Conservation (phyloP, 1,140 invertebrate genomes). For the Listronotus bonariensis region DNA sequence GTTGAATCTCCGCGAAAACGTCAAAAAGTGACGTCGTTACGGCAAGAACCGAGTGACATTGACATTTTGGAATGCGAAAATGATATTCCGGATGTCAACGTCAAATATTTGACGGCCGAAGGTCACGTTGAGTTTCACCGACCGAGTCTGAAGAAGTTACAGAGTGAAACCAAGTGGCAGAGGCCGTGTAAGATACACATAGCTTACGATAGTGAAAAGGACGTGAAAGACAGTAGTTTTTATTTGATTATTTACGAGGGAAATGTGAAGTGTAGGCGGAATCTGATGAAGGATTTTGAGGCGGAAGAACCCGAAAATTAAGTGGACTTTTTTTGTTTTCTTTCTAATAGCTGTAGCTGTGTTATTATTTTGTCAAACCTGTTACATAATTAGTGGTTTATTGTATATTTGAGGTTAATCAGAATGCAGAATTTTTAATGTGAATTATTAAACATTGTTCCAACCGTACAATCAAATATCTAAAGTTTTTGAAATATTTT, state of each 20-base stretch:
- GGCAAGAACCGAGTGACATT: slow-evolving; percentile 10
- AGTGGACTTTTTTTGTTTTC: slow-evolving; percentile 11
- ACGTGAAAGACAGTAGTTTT: slow-evolving; percentile 61
- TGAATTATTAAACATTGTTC: too few relatives aligned
- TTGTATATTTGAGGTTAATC: too few relatives aligned
- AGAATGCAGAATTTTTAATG: too few relatives aligned
- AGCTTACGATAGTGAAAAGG: slow-evolving; percentile 59
- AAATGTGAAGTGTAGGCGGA: slow-evolving; percentile 62
- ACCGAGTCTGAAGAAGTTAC: slow-evolving; percentile 57
- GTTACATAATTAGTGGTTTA: too few relatives aligned
- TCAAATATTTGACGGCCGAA: slow-evolving; percentile 50
- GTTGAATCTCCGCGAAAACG: slow-evolving; percentile 8
- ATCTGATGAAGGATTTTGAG: slow-evolving; percentile 57
- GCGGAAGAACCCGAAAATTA: slow-evolving; percentile 37
- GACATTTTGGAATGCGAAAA: slow-evolving; percentile 41
- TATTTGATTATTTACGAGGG: slow-evolving; percentile 62
- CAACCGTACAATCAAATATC: too few relatives aligned
- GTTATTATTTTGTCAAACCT: not conserved
- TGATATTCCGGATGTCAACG: slow-evolving; percentile 22
- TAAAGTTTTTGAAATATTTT: too few relatives aligned
- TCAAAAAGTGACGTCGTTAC: slow-evolving; percentile 21
- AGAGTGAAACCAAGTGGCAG: slow-evolving; percentile 60
- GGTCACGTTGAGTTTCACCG: slow-evolving; percentile 61
- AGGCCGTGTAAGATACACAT: slow-evolving; percentile 63
- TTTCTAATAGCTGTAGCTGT: slow-evolving; percentile 10